A percentile compares a stretch with the other conserved stretches of the same genome.
Evolutionary conservation across 2,113 vertebrate species (phyloP).

Genomic region (Malaclemys terrapin): DNA sequence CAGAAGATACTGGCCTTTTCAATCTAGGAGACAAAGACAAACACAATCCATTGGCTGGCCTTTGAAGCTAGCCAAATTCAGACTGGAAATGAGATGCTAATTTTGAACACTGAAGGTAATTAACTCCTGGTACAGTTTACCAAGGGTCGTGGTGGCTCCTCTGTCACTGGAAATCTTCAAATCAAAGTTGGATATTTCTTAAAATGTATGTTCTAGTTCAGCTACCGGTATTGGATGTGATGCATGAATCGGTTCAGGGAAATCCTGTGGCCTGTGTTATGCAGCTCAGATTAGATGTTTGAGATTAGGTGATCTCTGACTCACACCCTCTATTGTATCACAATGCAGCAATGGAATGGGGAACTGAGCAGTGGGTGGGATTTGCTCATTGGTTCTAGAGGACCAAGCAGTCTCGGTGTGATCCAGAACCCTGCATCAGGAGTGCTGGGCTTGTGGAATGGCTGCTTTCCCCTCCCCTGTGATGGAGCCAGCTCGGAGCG

Average conservation of each 20-base stretch:
- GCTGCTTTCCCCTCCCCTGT: neutral
- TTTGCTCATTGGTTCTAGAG: neutral
- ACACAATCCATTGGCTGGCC: too few species aligned
- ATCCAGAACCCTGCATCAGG: neutral
- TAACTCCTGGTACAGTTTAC: neutral
- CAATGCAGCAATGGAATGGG: too few species aligned
- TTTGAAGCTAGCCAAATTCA: neutral
- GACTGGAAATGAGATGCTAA: neutral
- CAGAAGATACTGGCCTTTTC: too few species aligned
- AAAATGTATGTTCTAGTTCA: neutral
- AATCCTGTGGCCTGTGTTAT: neutral
- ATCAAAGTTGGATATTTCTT: neutral
- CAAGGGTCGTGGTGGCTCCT: too few species aligned
- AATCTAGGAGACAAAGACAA: too few species aligned
- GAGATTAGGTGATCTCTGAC: neutral
- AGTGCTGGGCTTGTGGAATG: neutral
- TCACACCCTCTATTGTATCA: neutral
- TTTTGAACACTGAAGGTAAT: neutral
- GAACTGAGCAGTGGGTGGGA: neutral
- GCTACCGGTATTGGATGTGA: neutral
- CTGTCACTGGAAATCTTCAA: neutral
- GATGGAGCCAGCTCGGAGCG: neutral
- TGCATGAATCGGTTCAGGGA: neutral
- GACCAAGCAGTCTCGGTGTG: neutral
- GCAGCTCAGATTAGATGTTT: neutral